A percentile compares a stretch with the other conserved stretches of the same genome.
Evolutionary conservation across 2,888 invertebrate species (phyloP).

Genomic region (Gryllus longicercus): DNA sequence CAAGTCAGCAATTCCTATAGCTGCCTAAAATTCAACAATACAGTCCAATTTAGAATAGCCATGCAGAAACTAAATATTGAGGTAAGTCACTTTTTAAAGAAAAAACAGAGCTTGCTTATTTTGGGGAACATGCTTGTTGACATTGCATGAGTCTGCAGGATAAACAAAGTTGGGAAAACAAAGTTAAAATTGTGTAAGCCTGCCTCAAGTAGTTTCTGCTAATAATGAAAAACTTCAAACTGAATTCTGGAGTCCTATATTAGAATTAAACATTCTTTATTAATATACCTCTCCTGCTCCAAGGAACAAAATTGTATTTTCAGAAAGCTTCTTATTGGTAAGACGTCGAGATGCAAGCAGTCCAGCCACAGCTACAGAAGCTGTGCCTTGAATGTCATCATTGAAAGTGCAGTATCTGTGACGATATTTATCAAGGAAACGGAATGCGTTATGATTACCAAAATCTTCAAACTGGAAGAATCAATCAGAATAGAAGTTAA

Average conservation of each 20-base stretch:
- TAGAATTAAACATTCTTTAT: too few relatives aligned
- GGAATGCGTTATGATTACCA: conserved; percentile 94
- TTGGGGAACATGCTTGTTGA: not conserved
- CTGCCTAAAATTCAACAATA: conserved; percentile 59
- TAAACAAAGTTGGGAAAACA: too few relatives aligned
- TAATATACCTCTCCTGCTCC: conserved; percentile 70
- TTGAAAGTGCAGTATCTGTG: conserved; percentile 94
- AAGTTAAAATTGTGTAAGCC: not conserved
- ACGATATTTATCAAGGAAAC: conserved; percentile 86
- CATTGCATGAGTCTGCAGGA: not conserved
- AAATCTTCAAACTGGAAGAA: conserved; percentile 91
- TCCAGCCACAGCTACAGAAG: conserved; percentile 92
- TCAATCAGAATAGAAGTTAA: conserved; percentile 20
- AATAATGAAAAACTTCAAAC: not conserved
- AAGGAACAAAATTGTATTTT: conserved; percentile 87
- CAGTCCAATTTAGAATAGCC: conserved; percentile 19
- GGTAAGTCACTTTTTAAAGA: conserved; percentile 35
- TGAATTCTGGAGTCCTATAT: not conserved
- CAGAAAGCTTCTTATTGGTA: conserved; percentile 75
- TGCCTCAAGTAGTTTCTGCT: too few relatives aligned
- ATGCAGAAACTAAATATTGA: conserved; percentile 39
- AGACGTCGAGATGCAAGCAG: conserved; percentile 74
- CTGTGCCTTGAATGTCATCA: conserved; percentile 98
- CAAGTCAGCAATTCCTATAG: conserved; percentile 88
- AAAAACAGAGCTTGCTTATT: conserved; percentile 17